Base-by-base conservation (phyloP, 2,888 invertebrate species). In the Periphyllus acericola region DNA sequence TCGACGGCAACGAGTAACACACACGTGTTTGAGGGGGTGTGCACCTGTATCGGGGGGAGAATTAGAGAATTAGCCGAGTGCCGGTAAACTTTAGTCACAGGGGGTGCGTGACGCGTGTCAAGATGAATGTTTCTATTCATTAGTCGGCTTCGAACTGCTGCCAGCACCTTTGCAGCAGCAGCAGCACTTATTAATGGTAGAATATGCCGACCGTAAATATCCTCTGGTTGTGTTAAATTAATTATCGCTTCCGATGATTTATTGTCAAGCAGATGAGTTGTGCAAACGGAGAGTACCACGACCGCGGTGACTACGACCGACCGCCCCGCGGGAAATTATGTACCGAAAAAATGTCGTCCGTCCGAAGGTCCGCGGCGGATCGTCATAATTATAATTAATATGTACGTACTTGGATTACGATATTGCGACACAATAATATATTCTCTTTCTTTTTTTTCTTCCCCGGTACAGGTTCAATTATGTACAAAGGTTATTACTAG, bases 91-190 rank as follows among this genome's bases (percentile, higher is more conserved):
- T 74, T 86, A 86, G 79, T 72, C 86, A 60, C 80, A 29, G 46
- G 36, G 34, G 34, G 55, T 25, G 74, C 14, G 55, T 36, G 75
- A 83, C 11, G 55, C 74, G 75, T 75, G 76, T 86, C 66, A 55
- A 86, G 86, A 86, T n/a, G 86, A 74, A 86, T 72, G 79, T 79
- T 80, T 86, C 79, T 72, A 80, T 86, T 86, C 80, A 86, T 86
- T 80, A 86, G 80, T 74, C 72, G 79, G 74, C 79, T 71, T 72
- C 71, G 55, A 55, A 71, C 46, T 52, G 55, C 34, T 79, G 71
- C 79, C 85, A 85, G 36, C 71, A 85, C 76, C 32, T 76, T 66
- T 40, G 32, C 66, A 46, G 11, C 3, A 25, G 34, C 3, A 21
- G n/a, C 25, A 19, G 40, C 40, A 74, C 55, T 74, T 74, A 60